These are phyloP conservation scores for Phyllotreta cruciferae DNA, from an alignment of 2,888 invertebrate species.

Conservation along the genomic window DNA sequence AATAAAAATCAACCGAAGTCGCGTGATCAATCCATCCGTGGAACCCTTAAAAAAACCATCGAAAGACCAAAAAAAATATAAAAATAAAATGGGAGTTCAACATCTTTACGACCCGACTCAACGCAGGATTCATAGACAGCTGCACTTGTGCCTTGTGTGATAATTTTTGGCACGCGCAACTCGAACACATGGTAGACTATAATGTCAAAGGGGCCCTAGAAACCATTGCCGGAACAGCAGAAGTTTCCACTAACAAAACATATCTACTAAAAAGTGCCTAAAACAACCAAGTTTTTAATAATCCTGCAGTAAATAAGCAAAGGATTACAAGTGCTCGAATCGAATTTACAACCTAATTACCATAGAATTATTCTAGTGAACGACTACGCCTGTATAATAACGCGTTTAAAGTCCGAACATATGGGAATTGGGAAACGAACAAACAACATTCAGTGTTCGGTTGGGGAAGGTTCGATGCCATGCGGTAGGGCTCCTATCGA, in stretches of 20 bases:
- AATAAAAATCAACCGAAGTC: constrained; percentile 1
- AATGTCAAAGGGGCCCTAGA: constrained; percentile 10
- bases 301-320: no score
- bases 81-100: constrained; percentile 1
- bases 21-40: constrained; percentile 6
- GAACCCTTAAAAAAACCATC: constrained; percentile 10
- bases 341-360: no score
- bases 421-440: constrained; percentile 19
- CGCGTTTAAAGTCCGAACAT: constrained; percentile 22
- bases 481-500: constrained; percentile 5
- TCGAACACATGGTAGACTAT: constrained; percentile 21
- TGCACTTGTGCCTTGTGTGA: constrained; percentile 18
- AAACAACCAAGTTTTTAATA: neutral
- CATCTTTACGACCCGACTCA: constrained; percentile 6
- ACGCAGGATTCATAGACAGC: constrained; percentile 8
- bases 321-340: no score
- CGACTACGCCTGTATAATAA: no score
- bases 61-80: constrained; percentile 1
- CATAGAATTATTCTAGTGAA: no score
- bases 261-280: neutral
- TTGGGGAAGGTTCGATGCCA: constrained; percentile 28
- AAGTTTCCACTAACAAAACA: neutral
- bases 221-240: neutral
- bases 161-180: constrained; percentile 27
- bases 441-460: constrained; percentile 10